Evolutionary conservation across 30 jellyfish, hydroid and myxozoan species (phyloP).

Genomic region (Turritopsis dohrnii): DNA sequence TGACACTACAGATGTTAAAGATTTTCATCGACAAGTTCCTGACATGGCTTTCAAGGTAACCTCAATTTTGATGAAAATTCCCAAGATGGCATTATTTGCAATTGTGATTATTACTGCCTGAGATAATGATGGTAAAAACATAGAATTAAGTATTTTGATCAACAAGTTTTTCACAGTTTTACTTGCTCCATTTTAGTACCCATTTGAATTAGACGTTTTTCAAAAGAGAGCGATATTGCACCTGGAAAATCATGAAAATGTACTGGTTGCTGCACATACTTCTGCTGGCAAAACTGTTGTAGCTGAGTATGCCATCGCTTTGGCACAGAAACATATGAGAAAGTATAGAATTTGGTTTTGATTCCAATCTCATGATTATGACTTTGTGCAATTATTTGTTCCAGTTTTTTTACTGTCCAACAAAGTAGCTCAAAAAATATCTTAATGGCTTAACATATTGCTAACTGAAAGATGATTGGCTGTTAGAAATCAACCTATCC

Average conservation of each 20-base stretch:
- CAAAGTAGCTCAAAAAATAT: no score
- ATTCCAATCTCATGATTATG: not conserved
- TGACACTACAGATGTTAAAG: conserved; percentile 62
- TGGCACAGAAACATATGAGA: conserved; percentile 95
- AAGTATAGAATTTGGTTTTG: conserved; percentile 30
- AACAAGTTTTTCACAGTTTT: no score
- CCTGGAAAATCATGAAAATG: conserved; percentile 90
- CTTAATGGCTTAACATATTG: no score
- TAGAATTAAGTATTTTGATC: no score
- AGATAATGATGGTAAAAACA: no score
- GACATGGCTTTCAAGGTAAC: conserved; percentile 94
- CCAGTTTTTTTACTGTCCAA: no score
- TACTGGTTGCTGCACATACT: conserved; percentile 98
- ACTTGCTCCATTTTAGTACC: conserved; percentile 56
- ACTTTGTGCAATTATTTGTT: not conserved
- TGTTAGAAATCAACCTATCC: no score
- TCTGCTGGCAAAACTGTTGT: conserved; percentile 99
- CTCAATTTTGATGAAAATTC: not conserved
- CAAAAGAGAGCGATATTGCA: conserved; percentile 96
- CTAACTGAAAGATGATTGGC: no score
- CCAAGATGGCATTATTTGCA: no score
- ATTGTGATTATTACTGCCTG: no score
- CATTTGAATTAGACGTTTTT: conserved; percentile 91
- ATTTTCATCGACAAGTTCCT: conserved; percentile 84
- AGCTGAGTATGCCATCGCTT: conserved; percentile 99